These are phyloP conservation scores for Drosophila kokeensis DNA, from an alignment of 2,888 invertebrate genomes.

Conservation along the genomic window DNA sequence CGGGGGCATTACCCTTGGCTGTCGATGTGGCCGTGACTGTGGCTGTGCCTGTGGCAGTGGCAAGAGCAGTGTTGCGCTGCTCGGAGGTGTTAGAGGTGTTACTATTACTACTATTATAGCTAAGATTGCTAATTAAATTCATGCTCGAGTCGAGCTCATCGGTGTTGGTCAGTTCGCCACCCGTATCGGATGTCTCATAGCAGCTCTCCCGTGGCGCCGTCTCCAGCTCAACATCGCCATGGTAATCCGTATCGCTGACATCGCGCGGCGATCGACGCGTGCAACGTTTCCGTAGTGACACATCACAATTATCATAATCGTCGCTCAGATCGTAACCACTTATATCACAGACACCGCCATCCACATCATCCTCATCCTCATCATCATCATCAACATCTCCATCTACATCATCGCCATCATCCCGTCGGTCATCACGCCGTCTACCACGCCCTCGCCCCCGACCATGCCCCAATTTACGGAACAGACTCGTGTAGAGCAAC, in stretches of 20 bases:
- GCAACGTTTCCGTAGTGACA: constrained; percentile 58
- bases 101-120: constrained; percentile 85
- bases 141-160: constrained; percentile 83
- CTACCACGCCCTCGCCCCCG: constrained; percentile 56
- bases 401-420: constrained; percentile 73
- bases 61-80: constrained; percentile 56
- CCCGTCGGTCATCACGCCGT: constrained; percentile 63
- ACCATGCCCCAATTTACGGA: constrained; percentile 73
- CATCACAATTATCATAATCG: constrained; percentile 81
- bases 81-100: constrained; percentile 83
- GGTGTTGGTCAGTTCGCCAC: constrained; percentile 82
- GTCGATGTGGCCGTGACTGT: neutral
- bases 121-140: constrained; percentile 84
- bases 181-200: constrained; percentile 84
- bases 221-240: constrained; percentile 76
- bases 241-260: constrained; percentile 81
- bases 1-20: constrained; percentile 14
- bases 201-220: constrained; percentile 79
- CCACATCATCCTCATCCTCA: constrained; percentile 65
- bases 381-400: constrained; percentile 57
- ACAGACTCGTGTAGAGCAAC: constrained; percentile 81
- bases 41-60: constrained; percentile 40
- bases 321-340: constrained; percentile 82
- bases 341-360: constrained; percentile 81
- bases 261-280: constrained; percentile 58